phyloP scores from a whole-genome alignment of 2,113 vertebrate species.

The Poeciliopsis turrubarensis region DNA sequence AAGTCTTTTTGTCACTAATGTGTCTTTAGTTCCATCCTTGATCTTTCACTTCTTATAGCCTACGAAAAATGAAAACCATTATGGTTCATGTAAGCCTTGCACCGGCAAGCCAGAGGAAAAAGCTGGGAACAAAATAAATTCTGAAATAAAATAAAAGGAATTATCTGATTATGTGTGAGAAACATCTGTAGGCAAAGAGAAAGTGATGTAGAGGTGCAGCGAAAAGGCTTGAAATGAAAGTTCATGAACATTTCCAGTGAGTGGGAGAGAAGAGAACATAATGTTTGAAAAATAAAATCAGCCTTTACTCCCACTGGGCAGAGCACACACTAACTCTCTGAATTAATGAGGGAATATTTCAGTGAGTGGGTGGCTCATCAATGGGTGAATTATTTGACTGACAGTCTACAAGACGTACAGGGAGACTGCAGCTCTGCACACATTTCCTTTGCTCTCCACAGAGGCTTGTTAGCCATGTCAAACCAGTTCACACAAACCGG shows the following conservation, averaged over 20 bases:
- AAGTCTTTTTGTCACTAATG: not conserved
- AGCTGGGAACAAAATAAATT: not conserved
- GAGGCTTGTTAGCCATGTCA: constrained; percentile 6
- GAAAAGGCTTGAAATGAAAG: constrained; percentile 23
- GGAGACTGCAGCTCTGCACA: constrained; percentile 15
- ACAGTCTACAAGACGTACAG: constrained; percentile 16
- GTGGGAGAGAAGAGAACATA: constrained; percentile 42
- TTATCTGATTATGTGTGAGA: not conserved
- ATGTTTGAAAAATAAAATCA: constrained; percentile 46
- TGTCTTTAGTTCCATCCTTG: not conserved
- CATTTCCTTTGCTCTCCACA: constrained; percentile 17
- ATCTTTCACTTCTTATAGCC: not conserved
- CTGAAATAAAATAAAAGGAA: not conserved
- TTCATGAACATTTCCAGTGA: constrained; percentile 30
- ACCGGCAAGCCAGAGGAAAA: not conserved
- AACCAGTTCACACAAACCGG: constrained; percentile 39
- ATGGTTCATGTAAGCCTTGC: not conserved
- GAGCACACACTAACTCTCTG: constrained; percentile 26
- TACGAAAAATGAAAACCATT: not conserved
- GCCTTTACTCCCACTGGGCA: constrained; percentile 37
- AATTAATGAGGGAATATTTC: constrained; percentile 41
- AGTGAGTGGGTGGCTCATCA: constrained; percentile 38
- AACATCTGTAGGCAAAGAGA: constrained; percentile 3
- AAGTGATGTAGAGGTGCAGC: constrained; percentile 4
- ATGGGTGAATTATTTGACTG: constrained; percentile 44